Evolutionary conservation across 2,113 vertebrate species (phyloP).

Genomic region (Stomatorhinus ivindoensis): DNA sequence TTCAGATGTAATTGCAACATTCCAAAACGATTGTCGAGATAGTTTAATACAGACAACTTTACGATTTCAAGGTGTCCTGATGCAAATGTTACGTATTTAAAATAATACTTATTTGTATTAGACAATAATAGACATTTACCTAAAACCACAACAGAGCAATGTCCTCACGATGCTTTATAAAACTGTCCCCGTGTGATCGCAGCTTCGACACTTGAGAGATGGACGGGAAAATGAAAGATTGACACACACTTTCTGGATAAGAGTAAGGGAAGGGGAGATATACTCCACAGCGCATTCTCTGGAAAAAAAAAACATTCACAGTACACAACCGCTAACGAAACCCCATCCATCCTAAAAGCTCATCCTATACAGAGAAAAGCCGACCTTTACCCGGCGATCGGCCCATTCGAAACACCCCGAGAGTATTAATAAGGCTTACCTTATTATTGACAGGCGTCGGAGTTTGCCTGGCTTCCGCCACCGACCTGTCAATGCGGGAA

Average conservation of each 20-base stretch:
- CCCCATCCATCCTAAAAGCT: not conserved
- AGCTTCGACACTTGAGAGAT: not conserved
- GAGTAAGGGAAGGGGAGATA: not conserved
- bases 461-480: not conserved
- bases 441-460: not conserved
- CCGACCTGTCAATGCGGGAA: not conserved
- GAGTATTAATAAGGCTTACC: slow-evolving; percentile 2
- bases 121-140: not conserved
- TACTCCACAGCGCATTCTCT: not conserved
- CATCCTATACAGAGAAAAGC: not conserved
- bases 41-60: not conserved
- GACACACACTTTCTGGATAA: not conserved
- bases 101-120: not conserved
- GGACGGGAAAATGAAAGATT: not conserved
- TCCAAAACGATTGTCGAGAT: not conserved
- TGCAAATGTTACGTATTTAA: not conserved
- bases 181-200: not conserved
- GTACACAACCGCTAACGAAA: not conserved
- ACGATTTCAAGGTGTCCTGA: not conserved
- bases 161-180: not conserved
- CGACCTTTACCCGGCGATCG: not conserved
- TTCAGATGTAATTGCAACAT: not conserved
- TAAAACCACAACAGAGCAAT: not conserved
- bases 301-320: not conserved
- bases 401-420: not conserved